Evolutionary conservation across 2,888 invertebrate genomes (phyloP).

Genomic region (Ichneumoninae sp.): DNA sequence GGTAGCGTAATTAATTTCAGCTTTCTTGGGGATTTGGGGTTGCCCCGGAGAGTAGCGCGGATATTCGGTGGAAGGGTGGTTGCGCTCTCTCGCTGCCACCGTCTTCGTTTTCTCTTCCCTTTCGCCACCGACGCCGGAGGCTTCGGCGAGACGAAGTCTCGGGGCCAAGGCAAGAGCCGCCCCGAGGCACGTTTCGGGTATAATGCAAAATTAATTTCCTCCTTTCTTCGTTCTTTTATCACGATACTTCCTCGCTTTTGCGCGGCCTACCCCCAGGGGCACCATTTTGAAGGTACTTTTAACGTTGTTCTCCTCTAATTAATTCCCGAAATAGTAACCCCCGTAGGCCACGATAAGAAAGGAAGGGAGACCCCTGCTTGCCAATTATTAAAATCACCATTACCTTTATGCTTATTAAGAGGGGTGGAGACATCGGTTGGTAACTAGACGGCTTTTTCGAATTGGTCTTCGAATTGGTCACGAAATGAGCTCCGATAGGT

Average conservation of each 20-base stretch:
- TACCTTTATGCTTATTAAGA: constrained; percentile 38
- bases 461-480: constrained; percentile 12
- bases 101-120: constrained; percentile 53
- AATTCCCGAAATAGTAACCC: constrained; percentile 68
- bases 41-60: constrained; percentile 48
- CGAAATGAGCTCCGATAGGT: no score
- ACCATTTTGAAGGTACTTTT: constrained; percentile 68
- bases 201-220: constrained; percentile 75
- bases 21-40: constrained; percentile 68
- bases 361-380: constrained; percentile 29
- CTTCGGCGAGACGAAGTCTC: constrained; percentile 62
- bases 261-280: constrained; percentile 63
- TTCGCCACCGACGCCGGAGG: constrained; percentile 44
- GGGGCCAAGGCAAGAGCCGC: constrained; percentile 63
- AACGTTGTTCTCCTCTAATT: constrained; percentile 71
- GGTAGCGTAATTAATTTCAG: constrained; percentile 71
- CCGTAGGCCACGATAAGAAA: constrained; percentile 58
- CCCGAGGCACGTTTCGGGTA: constrained; percentile 71
- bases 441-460: constrained; percentile 1
- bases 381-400: constrained; percentile 63
- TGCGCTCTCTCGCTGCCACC: constrained; percentile 42
- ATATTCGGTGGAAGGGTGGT: constrained; percentile 58
- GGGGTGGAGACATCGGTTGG: constrained; percentile 25
- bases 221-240: constrained; percentile 73
- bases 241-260: constrained; percentile 69